Conservation (phyloP, 2,797 vertebrate genomes). For the Rhinoraja longicauda region DNA sequence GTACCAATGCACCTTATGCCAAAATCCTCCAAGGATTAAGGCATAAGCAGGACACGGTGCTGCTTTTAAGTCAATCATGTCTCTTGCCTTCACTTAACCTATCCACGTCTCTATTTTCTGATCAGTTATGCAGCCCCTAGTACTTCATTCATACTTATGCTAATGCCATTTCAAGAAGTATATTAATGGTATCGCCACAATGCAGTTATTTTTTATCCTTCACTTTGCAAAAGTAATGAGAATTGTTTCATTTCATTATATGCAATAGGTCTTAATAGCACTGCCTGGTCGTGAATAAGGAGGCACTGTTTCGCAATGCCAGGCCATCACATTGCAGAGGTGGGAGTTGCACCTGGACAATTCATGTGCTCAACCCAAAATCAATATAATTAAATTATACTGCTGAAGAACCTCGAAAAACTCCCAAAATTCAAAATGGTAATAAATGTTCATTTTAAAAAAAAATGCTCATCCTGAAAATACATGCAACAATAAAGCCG, state of each 20-base stretch:
- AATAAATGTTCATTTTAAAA: not conserved
- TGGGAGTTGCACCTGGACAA: not conserved
- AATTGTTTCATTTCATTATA: not conserved
- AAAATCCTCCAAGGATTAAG: not conserved
- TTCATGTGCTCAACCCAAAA: not conserved
- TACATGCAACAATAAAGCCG: constrained; percentile 24
- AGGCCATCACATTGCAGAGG: too few relatives aligned
- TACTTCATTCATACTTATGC: not conserved
- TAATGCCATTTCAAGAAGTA: not conserved
- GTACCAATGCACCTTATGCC: too few relatives aligned
- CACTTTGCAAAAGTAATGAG: too few relatives aligned
- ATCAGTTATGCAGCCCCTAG: not conserved
- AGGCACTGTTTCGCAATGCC: not conserved
- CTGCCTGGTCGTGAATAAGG: not conserved
- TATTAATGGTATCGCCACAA: not conserved
- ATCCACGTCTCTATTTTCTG: not conserved
- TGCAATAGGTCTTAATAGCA: not conserved
- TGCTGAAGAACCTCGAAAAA: not conserved
- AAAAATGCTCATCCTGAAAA: not conserved
- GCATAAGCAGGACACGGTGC: not conserved
- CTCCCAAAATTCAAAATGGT: not conserved
- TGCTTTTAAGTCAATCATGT: too few relatives aligned
- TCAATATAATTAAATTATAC: not conserved
- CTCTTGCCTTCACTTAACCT: too few relatives aligned
- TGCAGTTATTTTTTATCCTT: not conserved